These are phyloP conservation scores for Numenius phaeopus DNA, from an alignment of 2,797 vertebrate species.

Conservation along the genomic window DNA sequence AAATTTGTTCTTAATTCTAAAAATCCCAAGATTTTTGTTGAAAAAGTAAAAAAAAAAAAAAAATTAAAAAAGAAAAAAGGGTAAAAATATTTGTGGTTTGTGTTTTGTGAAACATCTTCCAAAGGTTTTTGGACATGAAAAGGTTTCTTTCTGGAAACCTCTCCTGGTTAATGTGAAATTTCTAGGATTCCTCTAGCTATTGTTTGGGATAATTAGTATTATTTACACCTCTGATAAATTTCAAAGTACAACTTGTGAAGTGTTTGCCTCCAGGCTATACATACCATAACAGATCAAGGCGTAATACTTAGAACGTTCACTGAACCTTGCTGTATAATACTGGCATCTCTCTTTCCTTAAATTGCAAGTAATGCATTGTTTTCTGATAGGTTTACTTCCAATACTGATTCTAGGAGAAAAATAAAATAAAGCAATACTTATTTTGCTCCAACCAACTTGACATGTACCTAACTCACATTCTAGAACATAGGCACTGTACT, in stretches of 20 bases:
- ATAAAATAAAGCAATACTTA: slow-evolving; percentile 64
- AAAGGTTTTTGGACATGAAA: not conserved
- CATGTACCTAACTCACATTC: not conserved
- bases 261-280: slow-evolving; percentile 31
- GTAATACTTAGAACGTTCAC: slow-evolving; percentile 81
- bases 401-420: slow-evolving; percentile 81
- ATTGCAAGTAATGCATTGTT: slow-evolving; percentile 84
- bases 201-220: not conserved
- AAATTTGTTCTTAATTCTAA: not conserved
- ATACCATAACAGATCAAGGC: slow-evolving; percentile 83
- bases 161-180: not conserved
- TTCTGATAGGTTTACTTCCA: slow-evolving; percentile 74
- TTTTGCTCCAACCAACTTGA: not conserved
- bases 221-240: not conserved
- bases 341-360: slow-evolving; percentile 85
- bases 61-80: not conserved
- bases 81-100: not conserved
- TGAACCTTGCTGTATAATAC: slow-evolving; percentile 84
- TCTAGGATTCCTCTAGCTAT: not conserved
- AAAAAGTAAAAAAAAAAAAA: not conserved
- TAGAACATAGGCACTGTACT: not conserved
- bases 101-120: not conserved
- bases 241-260: not conserved
- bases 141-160: not conserved
- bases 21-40: not conserved